These are phyloP conservation scores for Masticophis lateralis DNA, from an alignment of 2,797 vertebrate genomes.

Conservation along the genomic window DNA sequence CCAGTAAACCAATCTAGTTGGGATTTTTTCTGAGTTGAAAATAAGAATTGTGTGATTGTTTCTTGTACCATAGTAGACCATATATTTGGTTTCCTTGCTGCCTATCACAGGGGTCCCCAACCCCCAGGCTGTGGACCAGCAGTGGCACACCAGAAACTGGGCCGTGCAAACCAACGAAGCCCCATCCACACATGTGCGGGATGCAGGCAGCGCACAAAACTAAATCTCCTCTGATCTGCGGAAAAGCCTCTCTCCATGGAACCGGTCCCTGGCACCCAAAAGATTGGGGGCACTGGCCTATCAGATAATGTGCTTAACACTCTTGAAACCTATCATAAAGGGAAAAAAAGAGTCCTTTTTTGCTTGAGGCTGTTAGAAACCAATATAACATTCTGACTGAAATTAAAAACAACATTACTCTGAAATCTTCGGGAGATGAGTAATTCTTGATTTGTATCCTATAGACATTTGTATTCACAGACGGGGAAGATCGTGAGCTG, in stretches of 20 bases:
- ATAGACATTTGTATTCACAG: conserved; percentile 94
- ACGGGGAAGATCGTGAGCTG: conserved; percentile 87
- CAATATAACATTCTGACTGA: not conserved
- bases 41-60: not conserved
- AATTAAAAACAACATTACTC: not conserved
- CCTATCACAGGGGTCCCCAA: not conserved
- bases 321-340: not conserved
- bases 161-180: not conserved
- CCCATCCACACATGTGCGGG: not conserved
- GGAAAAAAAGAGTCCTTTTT: not conserved
- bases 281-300: not conserved
- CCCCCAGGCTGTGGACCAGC: not conserved
- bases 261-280: not conserved
- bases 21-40: not conserved
- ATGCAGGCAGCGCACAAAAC: not conserved
- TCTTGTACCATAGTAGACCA: not conserved
- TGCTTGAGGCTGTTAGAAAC: not conserved
- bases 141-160: not conserved
- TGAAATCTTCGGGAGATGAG: conserved; percentile 9
- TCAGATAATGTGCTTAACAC: not conserved
- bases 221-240: not conserved
- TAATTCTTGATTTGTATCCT: conserved; percentile 5
- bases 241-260: not conserved
- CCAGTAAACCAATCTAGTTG: not conserved
- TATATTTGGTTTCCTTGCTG: not conserved